These are phyloP conservation scores for Lasioglossum pauxillum DNA, from an alignment of 2,888 invertebrate species.

Conservation along the genomic window DNA sequence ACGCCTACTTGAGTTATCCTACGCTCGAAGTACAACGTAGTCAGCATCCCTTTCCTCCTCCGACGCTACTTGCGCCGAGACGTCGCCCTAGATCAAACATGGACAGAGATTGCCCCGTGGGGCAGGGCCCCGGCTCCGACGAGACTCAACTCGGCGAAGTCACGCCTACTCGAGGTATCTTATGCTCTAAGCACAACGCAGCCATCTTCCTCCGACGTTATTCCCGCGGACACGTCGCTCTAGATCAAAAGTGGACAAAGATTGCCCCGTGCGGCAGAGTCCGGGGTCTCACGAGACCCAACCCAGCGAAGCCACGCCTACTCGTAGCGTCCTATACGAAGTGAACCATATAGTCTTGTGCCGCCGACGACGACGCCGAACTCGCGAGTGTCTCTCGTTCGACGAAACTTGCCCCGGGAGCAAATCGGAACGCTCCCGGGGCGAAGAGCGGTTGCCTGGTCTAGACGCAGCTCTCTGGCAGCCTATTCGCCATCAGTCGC, in stretches of 20 bases:
- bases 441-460: conserved; percentile 31
- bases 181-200: background rate
- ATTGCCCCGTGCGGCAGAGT: background rate
- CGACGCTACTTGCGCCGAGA: background rate
- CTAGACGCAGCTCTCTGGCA: conserved; percentile 96
- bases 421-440: background rate
- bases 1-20: background rate
- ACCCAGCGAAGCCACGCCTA: conserved; percentile 1
- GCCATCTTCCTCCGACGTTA: background rate
- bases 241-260: background rate
- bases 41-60: background rate
- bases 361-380: background rate
- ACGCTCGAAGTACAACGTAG: background rate
- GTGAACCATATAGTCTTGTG: background rate
- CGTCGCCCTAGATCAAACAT: background rate
- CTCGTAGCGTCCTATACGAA: background rate
- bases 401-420: background rate
- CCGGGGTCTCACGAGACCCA: background rate
- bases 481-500: conserved; percentile 93
- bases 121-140: background rate
- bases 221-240: background rate
- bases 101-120: no score
- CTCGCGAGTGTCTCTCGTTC: background rate
- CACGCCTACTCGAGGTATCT: background rate
- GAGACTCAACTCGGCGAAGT: background rate